Base-by-base conservation (phyloP, 1,140 invertebrate genomes). In the Caligus rogercresseyi region DNA sequence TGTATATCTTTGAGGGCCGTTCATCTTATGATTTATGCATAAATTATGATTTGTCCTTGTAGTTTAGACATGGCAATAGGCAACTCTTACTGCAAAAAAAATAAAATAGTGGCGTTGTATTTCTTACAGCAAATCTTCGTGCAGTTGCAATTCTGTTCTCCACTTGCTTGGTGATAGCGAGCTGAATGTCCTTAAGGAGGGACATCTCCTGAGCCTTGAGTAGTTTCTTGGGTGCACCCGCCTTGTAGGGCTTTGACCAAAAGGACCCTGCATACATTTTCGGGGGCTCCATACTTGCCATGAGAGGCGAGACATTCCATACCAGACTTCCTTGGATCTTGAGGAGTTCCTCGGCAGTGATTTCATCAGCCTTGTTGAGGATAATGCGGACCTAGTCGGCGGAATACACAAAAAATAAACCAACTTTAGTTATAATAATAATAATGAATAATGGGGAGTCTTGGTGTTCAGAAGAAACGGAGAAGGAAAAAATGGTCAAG, bases 241-340 rank as follows among this genome's bases (percentile, higher is more conserved):
- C 71, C 73, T 88, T 85, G 70, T 85, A 88, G 4, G 87, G 87
- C 71, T 84, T 76, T 0, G 86, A 87, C 86, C 89, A 92, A 66
- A 94, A 74, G 11, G 88, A 91, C 25, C 87, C 85, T 13, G 89
- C 88, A 72, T 93, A 95, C n/a, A 77, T 71, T 11, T 63, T 68
- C 4, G 90, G 90, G n/a, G 90, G 89, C 69, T 93, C 87, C 18
- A 86, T 82, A 25, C 86, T 88, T 56, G 89, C 89, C 83, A 95
- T 89, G 53, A 95, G 74, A 2, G 90, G 91, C 13, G 88, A 91
- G 68, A 96, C 88, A 71, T 91, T 93, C 91, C 91, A 96, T 69
- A 95, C 89, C 25, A 96, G 76, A 2, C 87, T 87, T 56, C 89
- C 87, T 73, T 93, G 90, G 3, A 95, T 88, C 67, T 87, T 78